Evolutionary conservation across 2,888 invertebrate genomes (phyloP).

Genomic region (Amblyjoppa fuscipennis): DNA sequence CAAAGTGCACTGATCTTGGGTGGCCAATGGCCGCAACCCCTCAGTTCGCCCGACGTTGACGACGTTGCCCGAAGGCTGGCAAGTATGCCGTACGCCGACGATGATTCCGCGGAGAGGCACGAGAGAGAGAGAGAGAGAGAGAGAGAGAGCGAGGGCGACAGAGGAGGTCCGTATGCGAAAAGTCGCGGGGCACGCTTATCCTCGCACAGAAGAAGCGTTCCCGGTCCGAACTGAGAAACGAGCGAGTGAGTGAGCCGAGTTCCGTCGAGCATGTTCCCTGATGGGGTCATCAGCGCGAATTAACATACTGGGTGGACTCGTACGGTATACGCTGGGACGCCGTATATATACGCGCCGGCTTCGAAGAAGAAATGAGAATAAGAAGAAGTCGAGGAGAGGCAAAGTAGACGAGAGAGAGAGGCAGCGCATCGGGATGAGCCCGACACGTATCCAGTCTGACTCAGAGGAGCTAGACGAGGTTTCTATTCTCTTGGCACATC

Average conservation of each 20-base stretch:
- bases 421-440: not conserved
- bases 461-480: conserved; percentile 17
- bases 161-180: conserved; percentile 23
- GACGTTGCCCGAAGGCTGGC: conserved; percentile 15
- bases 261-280: conserved; percentile 80
- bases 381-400: conserved; percentile 3
- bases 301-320: conserved; percentile 82
- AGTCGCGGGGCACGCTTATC: conserved; percentile 40
- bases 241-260: conserved; percentile 51
- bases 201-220: conserved; percentile 24
- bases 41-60: not conserved
- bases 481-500: conserved; percentile 5
- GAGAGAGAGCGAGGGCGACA: too few species aligned
- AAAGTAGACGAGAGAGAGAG: conserved; percentile 13
- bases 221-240: conserved; percentile 48
- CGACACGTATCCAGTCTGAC: conserved; percentile 3
- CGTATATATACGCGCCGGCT: conserved; percentile 20
- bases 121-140: too few species aligned
- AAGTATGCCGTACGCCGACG: not conserved
- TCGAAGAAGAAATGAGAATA: not conserved
- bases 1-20: not conserved
- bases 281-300: conserved; percentile 85
- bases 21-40: not conserved
- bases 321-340: conserved; percentile 50
- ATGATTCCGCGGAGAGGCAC: not conserved